phyloP scores from a whole-genome alignment of 2,888 invertebrate genomes.

The Rutpela maculata region DNA sequence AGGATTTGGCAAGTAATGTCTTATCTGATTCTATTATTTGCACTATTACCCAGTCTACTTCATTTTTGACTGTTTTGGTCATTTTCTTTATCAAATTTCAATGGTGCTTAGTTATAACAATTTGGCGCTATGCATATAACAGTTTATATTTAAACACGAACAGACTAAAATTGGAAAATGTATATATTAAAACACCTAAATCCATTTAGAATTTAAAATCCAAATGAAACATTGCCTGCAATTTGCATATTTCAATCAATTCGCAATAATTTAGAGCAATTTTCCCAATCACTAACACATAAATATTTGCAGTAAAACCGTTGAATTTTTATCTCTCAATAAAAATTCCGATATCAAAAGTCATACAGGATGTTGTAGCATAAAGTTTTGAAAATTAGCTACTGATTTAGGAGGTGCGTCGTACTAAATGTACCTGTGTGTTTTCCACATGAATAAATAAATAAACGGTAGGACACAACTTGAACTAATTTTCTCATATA shows the following conservation, averaged over 20 bases:
- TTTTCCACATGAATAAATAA: too few species aligned
- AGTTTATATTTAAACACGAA: too few species aligned
- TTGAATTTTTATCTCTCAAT: not conserved
- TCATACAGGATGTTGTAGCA: not conserved
- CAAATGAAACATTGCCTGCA: not conserved
- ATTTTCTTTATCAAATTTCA: too few species aligned
- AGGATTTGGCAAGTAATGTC: too few species aligned
- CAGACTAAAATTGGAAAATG: not conserved
- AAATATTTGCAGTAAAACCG: not conserved
- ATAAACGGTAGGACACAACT: too few species aligned
- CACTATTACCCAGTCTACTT: too few species aligned
- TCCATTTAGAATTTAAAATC: not conserved
- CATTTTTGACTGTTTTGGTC: too few species aligned
- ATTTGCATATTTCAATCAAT: constrained; percentile 7
- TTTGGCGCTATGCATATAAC: too few species aligned
- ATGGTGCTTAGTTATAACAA: too few species aligned
- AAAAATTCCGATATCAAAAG: constrained; percentile 1
- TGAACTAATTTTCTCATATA: too few species aligned
- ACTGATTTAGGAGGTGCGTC: not conserved
- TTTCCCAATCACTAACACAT: not conserved
- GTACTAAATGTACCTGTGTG: not conserved
- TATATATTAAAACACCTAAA: constrained; percentile 1
- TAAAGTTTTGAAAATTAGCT: not conserved
- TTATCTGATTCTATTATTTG: too few species aligned
- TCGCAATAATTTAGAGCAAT: not conserved